Base-by-base conservation (phyloP, 2,888 invertebrate genomes). In the Crossocerus cetratus region DNA sequence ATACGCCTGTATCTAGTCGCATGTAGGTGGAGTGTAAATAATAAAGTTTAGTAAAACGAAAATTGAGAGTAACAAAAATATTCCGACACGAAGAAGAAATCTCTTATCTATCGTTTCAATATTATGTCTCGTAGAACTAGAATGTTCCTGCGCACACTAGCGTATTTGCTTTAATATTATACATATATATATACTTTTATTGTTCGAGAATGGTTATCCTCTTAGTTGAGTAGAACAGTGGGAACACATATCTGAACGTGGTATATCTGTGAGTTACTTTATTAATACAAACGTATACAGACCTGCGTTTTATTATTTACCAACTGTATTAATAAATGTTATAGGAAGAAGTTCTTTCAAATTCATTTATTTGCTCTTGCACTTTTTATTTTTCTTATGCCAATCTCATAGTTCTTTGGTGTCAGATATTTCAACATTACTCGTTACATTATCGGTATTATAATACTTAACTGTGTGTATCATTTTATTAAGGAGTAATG, bases 21-120 rank as follows among this genome's bases (percentile, higher is more conserved):
- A 58, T 65, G 66, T 71, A 77, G 72, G 65, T 70, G 67, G 71
- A 77, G 68, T 86, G 85, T 86, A 86, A 80, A 86, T 86, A 80
- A 86, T 86, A 86, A 83, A 74, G 80, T 81, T 80, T 80, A 73
- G 65, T 74, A 67, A 69, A 43, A 67, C 53, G 62, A 69, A 76
- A 63, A 44, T 71, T 74, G 77, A 71, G 44, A 45, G 44, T 72
- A 77, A 74, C 74, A 65, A 5, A 44, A 61, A 56, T 69, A 62
- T 62, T 43, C 32, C 42, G 23, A 65, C 56, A n/a, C n/a, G n/a
- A 68, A 22, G 58, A 22, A 62, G 23, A 59, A 56, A 69, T 72
- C 74, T 79, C 72, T 82, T 74, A 77, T 76, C 78, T 78, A 82
- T 83, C 76, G 74, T 76, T 78, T 74, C 69, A 68, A 67, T 65